A percentile compares a stretch with the other conserved stretches of the same genome.
Evolutionary conservation across 2,113 vertebrate genomes (phyloP).

Genomic region (Tetraodon nigroviridis): DNA sequence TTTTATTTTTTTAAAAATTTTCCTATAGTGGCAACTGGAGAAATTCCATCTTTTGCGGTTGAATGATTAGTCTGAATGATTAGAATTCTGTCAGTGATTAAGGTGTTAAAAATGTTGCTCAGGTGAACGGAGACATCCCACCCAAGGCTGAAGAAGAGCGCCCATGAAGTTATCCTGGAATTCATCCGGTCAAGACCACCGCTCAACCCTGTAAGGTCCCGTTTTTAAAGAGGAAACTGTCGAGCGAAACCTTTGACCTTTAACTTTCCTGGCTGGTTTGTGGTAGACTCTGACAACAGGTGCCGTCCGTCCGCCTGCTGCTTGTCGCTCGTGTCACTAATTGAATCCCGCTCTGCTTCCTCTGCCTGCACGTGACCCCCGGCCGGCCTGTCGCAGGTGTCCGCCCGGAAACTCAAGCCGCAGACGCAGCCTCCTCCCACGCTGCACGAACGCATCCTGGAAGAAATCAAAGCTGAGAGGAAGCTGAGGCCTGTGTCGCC

Average conservation of each 20-base stretch:
- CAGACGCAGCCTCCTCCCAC: slow-evolving; percentile 86
- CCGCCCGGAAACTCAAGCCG: slow-evolving; percentile 92
- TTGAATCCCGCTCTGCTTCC: background rate
- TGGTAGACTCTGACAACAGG: slow-evolving; percentile 13
- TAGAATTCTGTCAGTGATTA: too few relatives aligned
- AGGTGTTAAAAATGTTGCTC: slow-evolving; percentile 7
- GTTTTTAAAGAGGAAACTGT: background rate
- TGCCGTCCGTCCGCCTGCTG: slow-evolving; percentile 8
- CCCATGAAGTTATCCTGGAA: slow-evolving; percentile 97
- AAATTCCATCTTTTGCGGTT: too few relatives aligned
- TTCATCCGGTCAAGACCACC: slow-evolving; percentile 97
- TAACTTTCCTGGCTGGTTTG: background rate
- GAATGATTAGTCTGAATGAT: too few relatives aligned
- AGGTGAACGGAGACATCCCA: slow-evolving; percentile 93
- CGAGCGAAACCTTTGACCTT: too few relatives aligned
- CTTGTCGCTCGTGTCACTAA: too few relatives aligned
- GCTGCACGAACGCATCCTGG: slow-evolving; percentile 93
- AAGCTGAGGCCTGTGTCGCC: slow-evolving; percentile 92
- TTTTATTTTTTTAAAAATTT: too few relatives aligned
- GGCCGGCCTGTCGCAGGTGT: slow-evolving; percentile 70
- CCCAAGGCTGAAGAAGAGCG: slow-evolving; percentile 94
- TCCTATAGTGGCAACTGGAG: too few relatives aligned
- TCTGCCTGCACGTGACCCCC: background rate
- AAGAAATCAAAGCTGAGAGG: slow-evolving; percentile 93
- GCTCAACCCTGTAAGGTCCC: slow-evolving; percentile 87